These are phyloP conservation scores for Thalassophryne amazonica DNA, from an alignment of 2,797 vertebrate genomes.

Conservation along the genomic window DNA sequence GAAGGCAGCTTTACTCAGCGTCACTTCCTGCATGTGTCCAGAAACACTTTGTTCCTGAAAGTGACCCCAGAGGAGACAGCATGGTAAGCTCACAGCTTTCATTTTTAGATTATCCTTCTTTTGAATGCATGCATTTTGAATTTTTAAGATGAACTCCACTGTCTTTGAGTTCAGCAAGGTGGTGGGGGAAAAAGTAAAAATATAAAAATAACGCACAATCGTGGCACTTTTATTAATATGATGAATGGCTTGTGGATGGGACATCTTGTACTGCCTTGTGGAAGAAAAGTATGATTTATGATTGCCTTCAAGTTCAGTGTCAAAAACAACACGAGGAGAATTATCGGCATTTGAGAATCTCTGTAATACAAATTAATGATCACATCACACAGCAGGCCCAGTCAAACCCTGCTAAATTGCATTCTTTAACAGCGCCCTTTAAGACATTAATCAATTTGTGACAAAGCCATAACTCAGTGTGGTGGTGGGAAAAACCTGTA, in stretches of 20 bases:
- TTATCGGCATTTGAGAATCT: slow-evolving; percentile 50
- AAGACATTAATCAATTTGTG: slow-evolving; percentile 46
- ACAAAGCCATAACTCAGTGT: slow-evolving; percentile 38
- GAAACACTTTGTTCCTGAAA: too few species aligned
- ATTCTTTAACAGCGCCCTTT: slow-evolving; percentile 37
- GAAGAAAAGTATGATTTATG: slow-evolving; percentile 58
- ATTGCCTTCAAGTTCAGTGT: slow-evolving; percentile 44
- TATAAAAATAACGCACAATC: background rate
- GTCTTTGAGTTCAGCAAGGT: background rate
- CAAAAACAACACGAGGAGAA: slow-evolving; percentile 44
- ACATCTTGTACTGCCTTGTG: slow-evolving; percentile 40
- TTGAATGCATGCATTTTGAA: slow-evolving; percentile 5
- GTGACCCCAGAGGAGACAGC: too few species aligned
- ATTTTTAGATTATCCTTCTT: background rate
- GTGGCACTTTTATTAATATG: slow-evolving; percentile 53
- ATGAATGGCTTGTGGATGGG: slow-evolving; percentile 52
- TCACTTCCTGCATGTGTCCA: too few species aligned
- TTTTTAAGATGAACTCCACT: slow-evolving; percentile 13
- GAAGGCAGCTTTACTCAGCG: too few species aligned
- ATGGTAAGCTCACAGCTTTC: background rate
- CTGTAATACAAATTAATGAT: slow-evolving; percentile 63
- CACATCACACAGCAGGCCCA: slow-evolving; percentile 29
- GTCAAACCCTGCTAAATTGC: slow-evolving; percentile 27
- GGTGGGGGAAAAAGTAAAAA: slow-evolving; percentile 9
- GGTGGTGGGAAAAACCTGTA: background rate